Evolutionary conservation across 2,797 vertebrate species (phyloP).

Genomic region (Spinus pinus): DNA sequence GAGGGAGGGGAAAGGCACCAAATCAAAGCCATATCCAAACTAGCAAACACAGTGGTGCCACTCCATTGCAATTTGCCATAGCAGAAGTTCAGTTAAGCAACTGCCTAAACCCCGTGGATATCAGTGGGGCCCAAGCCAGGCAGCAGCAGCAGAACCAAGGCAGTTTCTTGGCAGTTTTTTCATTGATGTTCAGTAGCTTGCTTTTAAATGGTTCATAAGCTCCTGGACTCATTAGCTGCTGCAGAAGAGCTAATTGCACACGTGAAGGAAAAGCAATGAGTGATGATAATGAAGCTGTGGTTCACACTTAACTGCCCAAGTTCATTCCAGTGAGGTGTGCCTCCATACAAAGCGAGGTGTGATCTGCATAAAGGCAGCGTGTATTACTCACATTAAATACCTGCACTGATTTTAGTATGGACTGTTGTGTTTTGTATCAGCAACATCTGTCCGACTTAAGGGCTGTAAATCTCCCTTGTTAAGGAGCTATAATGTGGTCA

Average conservation of each 20-base stretch:
- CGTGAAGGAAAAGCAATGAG: neutral
- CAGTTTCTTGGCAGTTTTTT: neutral
- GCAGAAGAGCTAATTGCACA: constrained; percentile 31
- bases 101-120: neutral
- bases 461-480: neutral
- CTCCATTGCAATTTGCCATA: neutral
- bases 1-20: neutral
- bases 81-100: neutral
- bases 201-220: constrained; percentile 17
- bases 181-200: neutral
- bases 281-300: constrained; percentile 20
- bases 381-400: constrained; percentile 31
- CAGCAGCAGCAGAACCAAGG: fast-evolving
- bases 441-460: neutral
- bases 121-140: neutral
- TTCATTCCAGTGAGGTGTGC: neutral
- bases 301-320: constrained; percentile 3
- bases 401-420: neutral
- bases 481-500: neutral
- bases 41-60: neutral
- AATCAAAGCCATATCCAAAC: neutral
- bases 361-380: neutral
- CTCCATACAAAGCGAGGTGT: neutral
- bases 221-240: constrained; percentile 36
- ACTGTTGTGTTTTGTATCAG: constrained; percentile 28